phyloP scores from a whole-genome alignment of 2,888 invertebrate genomes.

The Cactoblastis cactorum region DNA sequence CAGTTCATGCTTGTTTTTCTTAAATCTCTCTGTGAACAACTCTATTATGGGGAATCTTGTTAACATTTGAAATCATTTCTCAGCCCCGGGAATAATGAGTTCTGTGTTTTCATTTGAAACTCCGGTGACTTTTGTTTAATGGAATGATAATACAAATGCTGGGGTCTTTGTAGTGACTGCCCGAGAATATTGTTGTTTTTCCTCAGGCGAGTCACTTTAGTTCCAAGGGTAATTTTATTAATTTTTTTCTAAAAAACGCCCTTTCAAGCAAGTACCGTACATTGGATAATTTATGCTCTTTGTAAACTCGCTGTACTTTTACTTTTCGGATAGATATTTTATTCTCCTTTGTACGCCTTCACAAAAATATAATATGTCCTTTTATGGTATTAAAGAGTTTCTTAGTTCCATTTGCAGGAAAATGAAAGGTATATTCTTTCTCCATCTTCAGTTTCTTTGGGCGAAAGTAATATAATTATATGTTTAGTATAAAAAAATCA shows the following conservation, averaged over 20 bases:
- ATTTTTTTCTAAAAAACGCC: conserved; percentile 61
- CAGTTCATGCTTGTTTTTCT: conserved; percentile 69
- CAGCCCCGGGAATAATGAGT: conserved; percentile 73
- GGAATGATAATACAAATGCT: conserved; percentile 78
- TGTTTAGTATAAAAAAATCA: no score
- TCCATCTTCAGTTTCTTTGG: no score
- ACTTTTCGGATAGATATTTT: conserved; percentile 7
- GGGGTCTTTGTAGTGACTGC: conserved; percentile 71
- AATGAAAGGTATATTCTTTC: no score
- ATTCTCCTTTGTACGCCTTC: conserved; percentile 1
- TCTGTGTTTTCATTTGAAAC: conserved; percentile 77
- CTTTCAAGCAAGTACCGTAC: conserved; percentile 53
- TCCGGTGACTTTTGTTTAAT: conserved; percentile 78
- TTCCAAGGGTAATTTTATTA: conserved; percentile 71
- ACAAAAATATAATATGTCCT: conserved; percentile 15
- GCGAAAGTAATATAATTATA: no score
- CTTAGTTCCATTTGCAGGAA: no score
- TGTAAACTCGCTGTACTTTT: conserved; percentile 39
- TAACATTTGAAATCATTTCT: conserved; percentile 78
- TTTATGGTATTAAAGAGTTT: neutral
- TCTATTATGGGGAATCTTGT: conserved; percentile 76
- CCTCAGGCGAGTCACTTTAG: conserved; percentile 71
- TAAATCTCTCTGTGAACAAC: conserved; percentile 74
- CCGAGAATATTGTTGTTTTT: conserved; percentile 71
- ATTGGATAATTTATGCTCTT: conserved; percentile 56